Evolutionary conservation across 1,140 invertebrate species (phyloP), one percentile per base, ranked within the genome.

Genomic region (Nasonia longicornis): DNA sequence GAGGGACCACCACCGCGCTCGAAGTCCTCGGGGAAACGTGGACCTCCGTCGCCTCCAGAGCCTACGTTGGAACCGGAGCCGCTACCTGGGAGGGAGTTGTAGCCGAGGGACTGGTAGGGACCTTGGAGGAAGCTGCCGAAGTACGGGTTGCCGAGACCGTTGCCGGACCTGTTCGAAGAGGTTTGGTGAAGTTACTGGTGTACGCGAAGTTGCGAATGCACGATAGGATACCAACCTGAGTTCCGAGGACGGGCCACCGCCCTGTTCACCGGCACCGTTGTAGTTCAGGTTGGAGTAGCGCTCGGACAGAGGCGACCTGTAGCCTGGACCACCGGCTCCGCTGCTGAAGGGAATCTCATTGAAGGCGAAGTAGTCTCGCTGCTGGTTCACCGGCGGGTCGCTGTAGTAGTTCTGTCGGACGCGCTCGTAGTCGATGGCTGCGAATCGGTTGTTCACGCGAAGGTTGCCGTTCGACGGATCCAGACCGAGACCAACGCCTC

Each of bases 371-470:
- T 76, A 77, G 29, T 31, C 81, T 45, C 83, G 83, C 72, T 72
- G 78, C 29, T 82, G 75, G n/a, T 82, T 77, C 14, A 74, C 31
- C 8, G 72, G 29, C 48, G 48, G 58, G 45, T 83, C 76, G 45
- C 78, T 80, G 69, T 77, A 83, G 29, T 77, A 83, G 16, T 83
- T 83, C 14, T 83, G 82, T 11, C 77, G 20, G 7, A 83, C 6
- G 14, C 81, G 76, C 66, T 82, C 81, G 35, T 82, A 82, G 22
- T 76, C 81, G 26, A 82, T 67, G 0, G 81, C 72, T n/a, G 77
- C 67, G 52, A 70, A 82, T 0, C 77, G 71, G 45, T 79, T 76
- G 42, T 83, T 69, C 10, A 77, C 35, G 3, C 77, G 45, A 0
- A 80, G 22, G 38, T 83, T 79, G 0, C 81, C 81, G 4, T 16